phyloP scores from a whole-genome alignment of 2,797 vertebrate species.

The Zalophus californianus region DNA sequence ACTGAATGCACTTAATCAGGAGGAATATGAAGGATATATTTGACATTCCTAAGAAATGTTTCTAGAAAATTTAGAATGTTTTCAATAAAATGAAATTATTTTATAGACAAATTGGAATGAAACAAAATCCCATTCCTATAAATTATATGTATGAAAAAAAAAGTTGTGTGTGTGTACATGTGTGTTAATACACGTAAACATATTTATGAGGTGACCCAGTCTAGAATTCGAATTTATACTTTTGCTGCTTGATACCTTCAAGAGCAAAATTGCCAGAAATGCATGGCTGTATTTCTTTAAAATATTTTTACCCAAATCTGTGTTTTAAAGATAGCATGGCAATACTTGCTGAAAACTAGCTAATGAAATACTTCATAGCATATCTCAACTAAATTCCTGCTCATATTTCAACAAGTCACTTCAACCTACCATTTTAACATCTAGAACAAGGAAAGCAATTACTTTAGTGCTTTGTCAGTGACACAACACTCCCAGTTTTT shows the following conservation, averaged over 20 bases:
- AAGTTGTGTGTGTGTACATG: not conserved
- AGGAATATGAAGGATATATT: not conserved
- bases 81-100: conserved; percentile 32
- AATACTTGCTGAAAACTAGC: conserved; percentile 23
- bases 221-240: conserved; percentile 22
- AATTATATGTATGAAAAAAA: not conserved
- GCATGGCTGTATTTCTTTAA: not conserved
- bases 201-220: not conserved
- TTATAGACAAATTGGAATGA: conserved; percentile 5
- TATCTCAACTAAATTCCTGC: not conserved
- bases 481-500: not conserved
- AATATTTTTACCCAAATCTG: conserved; percentile 20
- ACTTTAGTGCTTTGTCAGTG: conserved; percentile 21
- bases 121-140: conserved; percentile 19
- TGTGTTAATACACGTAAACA: not conserved
- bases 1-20: not conserved
- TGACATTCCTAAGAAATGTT: conserved; percentile 36
- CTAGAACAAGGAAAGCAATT: not conserved
- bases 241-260: not conserved
- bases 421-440: conserved; percentile 19
- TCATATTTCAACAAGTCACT: not conserved
- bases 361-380: not conserved
- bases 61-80: conserved; percentile 27
- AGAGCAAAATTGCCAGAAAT: conserved; percentile 29
- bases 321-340: conserved; percentile 10